phyloP scores from a whole-genome alignment of 2,888 invertebrate species.

The Diploptera punctata region DNA sequence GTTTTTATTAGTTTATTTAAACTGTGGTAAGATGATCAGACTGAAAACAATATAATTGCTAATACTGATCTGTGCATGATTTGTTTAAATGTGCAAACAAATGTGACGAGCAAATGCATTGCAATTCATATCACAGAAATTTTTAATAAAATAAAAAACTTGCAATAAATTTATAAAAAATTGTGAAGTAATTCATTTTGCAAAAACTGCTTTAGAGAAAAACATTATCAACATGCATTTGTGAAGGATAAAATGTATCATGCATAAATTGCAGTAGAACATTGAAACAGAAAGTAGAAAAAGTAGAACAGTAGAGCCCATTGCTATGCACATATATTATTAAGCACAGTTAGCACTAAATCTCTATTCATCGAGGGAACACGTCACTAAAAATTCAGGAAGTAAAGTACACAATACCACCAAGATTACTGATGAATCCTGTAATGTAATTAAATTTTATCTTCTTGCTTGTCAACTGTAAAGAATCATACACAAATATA shows the following conservation, averaged over 20 bases:
- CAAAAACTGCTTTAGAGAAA: constrained; percentile 13
- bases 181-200: constrained; percentile 5
- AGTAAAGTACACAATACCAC: neutral
- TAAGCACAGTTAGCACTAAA: constrained; percentile 23
- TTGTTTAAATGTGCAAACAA: neutral
- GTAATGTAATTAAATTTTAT: too few relatives aligned
- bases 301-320: constrained; percentile 2
- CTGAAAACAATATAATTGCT: neutral
- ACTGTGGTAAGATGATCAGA: too few relatives aligned
- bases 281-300: constrained; percentile 24
- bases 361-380: neutral
- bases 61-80: constrained; percentile 1
- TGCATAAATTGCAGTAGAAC: constrained; percentile 23
- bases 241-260: neutral
- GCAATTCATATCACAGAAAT: neutral
- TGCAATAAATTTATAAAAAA: neutral
- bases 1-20: too few relatives aligned
- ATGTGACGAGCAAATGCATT: neutral
- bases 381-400: constrained; percentile 29
- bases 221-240: constrained; percentile 21
- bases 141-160: neutral
- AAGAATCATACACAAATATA: too few relatives aligned
- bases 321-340: constrained; percentile 25
- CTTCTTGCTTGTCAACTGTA: too few relatives aligned
- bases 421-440: too few relatives aligned